A percentile compares a stretch with the other conserved stretches of the same genome.
Conservation (phyloP, 2,797 vertebrate species). For the Gymnoscopelus braueri region DNA sequence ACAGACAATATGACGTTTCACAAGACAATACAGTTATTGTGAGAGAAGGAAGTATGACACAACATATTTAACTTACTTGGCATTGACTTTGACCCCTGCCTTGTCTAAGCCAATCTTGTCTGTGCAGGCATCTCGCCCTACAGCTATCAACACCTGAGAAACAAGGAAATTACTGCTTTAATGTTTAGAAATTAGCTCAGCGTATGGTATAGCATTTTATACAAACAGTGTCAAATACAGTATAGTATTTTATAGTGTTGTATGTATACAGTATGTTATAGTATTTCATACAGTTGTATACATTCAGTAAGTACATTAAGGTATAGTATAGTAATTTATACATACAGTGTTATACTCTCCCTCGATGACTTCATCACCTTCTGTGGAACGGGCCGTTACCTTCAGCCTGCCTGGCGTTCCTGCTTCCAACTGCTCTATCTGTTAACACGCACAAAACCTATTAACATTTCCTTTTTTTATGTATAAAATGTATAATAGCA, state of each 20-base stretch:
- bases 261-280: no score
- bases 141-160: conserved; percentile 89
- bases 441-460: conserved; percentile 1
- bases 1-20: no score
- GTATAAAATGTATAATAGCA: no score
- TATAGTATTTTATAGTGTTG: no score
- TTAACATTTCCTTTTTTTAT: not conserved
- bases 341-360: conserved; percentile 94
- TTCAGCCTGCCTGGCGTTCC: conserved; percentile 91
- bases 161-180: not conserved
- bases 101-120: conserved; percentile 92
- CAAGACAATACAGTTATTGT: no score
- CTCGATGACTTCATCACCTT: conserved; percentile 82
- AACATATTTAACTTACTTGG: conserved; percentile 83
- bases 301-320: no score
- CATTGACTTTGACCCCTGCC: conserved; percentile 87
- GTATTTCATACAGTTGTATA: no score
- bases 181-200: not conserved
- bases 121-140: conserved; percentile 94
- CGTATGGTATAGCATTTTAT: no score
- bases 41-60: no score
- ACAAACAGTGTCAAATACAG: no score
- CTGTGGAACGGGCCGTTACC: conserved; percentile 90
- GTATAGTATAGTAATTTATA: not conserved
- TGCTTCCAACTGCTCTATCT: conserved; percentile 92